phyloP scores from a whole-genome alignment of 2,888 invertebrate species.

The Meta bourneti region DNA sequence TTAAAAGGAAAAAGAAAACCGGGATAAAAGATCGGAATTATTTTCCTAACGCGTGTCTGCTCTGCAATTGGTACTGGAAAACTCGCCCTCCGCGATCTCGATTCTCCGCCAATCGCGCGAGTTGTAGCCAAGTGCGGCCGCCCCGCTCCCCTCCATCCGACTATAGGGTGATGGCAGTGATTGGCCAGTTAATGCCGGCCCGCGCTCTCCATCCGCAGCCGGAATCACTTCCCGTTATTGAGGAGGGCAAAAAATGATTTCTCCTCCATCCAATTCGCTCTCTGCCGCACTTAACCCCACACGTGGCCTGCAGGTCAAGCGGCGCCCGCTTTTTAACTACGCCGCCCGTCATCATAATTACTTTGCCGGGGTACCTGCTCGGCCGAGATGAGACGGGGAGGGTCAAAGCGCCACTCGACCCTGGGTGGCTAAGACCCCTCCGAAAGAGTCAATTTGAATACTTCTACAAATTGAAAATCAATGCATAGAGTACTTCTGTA shows the following conservation, averaged over 20 bases:
- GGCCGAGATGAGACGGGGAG: too few species aligned
- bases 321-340: slow-evolving; percentile 1
- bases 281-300: slow-evolving; percentile 71
- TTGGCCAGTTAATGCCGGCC: slow-evolving; percentile 72
- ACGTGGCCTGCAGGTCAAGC: slow-evolving; percentile 74
- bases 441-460: too few species aligned
- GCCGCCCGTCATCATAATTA: background rate
- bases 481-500: too few species aligned
- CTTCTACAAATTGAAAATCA: too few species aligned
- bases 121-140: background rate
- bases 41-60: too few species aligned
- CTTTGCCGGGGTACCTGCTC: too few species aligned
- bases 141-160: slow-evolving; percentile 39
- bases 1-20: too few species aligned
- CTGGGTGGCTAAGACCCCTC: too few species aligned
- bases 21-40: too few species aligned
- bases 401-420: too few species aligned
- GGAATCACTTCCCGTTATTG: slow-evolving; percentile 75
- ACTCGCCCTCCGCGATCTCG: background rate
- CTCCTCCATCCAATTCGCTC: slow-evolving; percentile 32
- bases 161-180: slow-evolving; percentile 75
- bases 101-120: slow-evolving; percentile 23
- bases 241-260: slow-evolving; percentile 62
- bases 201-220: slow-evolving; percentile 32
- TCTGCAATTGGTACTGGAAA: too few species aligned